These are phyloP conservation scores for Rhimphoctona megacephalus DNA, from an alignment of 2,888 invertebrate species.

Conservation along the genomic window DNA sequence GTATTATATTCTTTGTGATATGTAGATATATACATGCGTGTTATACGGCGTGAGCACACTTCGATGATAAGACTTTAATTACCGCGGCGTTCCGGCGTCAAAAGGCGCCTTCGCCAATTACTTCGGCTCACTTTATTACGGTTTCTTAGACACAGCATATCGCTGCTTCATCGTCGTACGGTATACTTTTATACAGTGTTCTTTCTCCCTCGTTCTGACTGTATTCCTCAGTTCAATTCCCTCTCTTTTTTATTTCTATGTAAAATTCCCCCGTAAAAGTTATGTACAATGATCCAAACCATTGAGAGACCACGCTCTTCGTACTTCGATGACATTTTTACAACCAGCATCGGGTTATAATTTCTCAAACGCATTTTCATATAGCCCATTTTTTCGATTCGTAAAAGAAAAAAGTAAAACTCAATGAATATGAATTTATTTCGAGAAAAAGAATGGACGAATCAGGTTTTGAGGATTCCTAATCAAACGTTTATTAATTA, in stretches of 20 bases:
- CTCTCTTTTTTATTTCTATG: constrained; percentile 3
- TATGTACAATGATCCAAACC: constrained; percentile 18
- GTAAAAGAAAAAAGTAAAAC: background rate
- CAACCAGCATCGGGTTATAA: constrained; percentile 34
- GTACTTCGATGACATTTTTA: constrained; percentile 55
- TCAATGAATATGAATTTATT: background rate
- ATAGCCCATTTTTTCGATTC: background rate
- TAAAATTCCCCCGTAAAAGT: constrained; percentile 18
- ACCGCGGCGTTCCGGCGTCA: constrained; percentile 67
- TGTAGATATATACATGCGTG: constrained; percentile 16
- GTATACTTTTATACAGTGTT: constrained; percentile 11
- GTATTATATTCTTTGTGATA: constrained; percentile 15
- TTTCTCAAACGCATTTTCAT: constrained; percentile 18
- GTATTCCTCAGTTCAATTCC: background rate
- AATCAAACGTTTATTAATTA: constrained; percentile 25
- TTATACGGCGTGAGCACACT: constrained; percentile 50
- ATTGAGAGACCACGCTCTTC: constrained; percentile 34
- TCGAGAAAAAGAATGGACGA: background rate
- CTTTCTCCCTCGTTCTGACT: background rate
- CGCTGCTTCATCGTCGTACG: constrained; percentile 23
- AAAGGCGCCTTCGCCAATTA: constrained; percentile 70
- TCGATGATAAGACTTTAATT: constrained; percentile 68
- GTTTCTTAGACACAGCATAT: constrained; percentile 61
- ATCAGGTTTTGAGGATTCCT: background rate
- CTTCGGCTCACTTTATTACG: constrained; percentile 62